phyloP scores from a whole-genome alignment of 1,140 invertebrate species.

The Melipona quadrifasciata region DNA sequence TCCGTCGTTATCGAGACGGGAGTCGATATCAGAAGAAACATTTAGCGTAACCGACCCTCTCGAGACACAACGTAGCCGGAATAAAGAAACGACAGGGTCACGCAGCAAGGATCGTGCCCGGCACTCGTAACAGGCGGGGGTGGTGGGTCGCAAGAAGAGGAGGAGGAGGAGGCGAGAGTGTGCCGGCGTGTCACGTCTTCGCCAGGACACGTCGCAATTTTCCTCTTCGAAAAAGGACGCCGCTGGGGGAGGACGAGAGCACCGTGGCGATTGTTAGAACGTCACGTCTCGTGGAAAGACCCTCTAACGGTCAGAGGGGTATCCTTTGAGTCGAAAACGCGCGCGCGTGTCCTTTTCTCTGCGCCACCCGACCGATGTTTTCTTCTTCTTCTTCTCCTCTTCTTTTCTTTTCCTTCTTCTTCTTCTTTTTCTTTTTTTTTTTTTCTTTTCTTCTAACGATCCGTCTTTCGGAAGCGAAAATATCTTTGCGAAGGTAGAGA shows the following conservation, averaged over 20 bases:
- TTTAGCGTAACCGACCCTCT: slow-evolving; percentile 44
- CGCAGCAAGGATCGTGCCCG: slow-evolving; percentile 43
- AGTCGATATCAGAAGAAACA: slow-evolving; percentile 44
- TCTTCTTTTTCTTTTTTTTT: not conserved
- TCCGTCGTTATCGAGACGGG: slow-evolving; percentile 39
- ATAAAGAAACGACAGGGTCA: slow-evolving; percentile 41
- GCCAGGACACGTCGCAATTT: slow-evolving; percentile 64
- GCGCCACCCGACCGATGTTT: not conserved
- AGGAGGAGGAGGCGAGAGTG: not conserved
- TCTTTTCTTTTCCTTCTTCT: slow-evolving; percentile 2
- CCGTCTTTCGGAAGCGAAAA: not conserved
- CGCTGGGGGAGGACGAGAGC: not conserved
- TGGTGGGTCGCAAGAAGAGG: not conserved
- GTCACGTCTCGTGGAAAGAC: slow-evolving; percentile 59
- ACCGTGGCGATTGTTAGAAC: slow-evolving; percentile 54
- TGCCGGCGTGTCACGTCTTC: slow-evolving; percentile 57
- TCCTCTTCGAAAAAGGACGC: slow-evolving; percentile 64
- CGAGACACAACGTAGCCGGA: slow-evolving; percentile 36
- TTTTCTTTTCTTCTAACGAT: slow-evolving; percentile 20
- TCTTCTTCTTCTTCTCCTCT: not conserved
- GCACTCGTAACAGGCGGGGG: slow-evolving; percentile 18
- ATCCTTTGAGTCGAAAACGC: slow-evolving; percentile 31
- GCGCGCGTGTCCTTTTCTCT: not conserved
- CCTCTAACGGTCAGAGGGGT: slow-evolving; percentile 53
- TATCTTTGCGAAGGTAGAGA: not conserved